These are phyloP conservation scores for Buceros bicornis DNA, from an alignment of 2,797 vertebrate species.

Conservation along the genomic window DNA sequence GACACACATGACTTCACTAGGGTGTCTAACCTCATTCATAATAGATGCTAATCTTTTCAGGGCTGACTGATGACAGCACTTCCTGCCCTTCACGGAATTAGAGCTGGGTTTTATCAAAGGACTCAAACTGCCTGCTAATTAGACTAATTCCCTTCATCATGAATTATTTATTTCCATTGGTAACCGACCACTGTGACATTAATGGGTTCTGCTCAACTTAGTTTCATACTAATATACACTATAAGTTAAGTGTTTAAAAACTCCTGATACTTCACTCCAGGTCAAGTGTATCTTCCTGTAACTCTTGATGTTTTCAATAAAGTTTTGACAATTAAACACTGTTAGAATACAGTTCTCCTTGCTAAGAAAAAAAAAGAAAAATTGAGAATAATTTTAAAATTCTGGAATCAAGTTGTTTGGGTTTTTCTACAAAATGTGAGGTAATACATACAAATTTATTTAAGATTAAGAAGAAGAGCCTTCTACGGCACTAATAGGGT, in stretches of 20 bases:
- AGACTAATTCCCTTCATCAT: constrained; percentile 97
- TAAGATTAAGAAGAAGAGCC: background rate
- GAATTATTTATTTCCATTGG: constrained; percentile 99
- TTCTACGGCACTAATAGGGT: background rate
- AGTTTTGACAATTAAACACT: constrained; percentile 40
- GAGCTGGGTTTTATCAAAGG: constrained; percentile 95
- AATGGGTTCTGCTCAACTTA: constrained; percentile 92
- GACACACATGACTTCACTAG: constrained; percentile 96
- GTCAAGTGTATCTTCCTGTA: constrained; percentile 75
- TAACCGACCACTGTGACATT: constrained; percentile 95
- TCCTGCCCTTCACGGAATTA: constrained; percentile 97
- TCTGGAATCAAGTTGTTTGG: background rate
- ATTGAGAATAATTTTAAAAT: background rate
- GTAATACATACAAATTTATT: background rate
- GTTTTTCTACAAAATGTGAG: background rate
- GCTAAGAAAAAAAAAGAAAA: background rate
- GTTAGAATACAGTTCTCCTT: background rate
- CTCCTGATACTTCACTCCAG: constrained; percentile 80
- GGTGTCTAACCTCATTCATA: constrained; percentile 94
- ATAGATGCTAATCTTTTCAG: constrained; percentile 98
- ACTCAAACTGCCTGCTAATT: constrained; percentile 99
- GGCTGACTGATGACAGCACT: constrained; percentile 98
- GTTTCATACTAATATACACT: constrained; percentile 90
- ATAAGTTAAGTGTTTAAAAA: constrained; percentile 85
- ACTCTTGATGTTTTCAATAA: constrained; percentile 69